phyloP scores from a whole-genome alignment of 2,888 invertebrate genomes.

The Dicycla oo region DNA sequence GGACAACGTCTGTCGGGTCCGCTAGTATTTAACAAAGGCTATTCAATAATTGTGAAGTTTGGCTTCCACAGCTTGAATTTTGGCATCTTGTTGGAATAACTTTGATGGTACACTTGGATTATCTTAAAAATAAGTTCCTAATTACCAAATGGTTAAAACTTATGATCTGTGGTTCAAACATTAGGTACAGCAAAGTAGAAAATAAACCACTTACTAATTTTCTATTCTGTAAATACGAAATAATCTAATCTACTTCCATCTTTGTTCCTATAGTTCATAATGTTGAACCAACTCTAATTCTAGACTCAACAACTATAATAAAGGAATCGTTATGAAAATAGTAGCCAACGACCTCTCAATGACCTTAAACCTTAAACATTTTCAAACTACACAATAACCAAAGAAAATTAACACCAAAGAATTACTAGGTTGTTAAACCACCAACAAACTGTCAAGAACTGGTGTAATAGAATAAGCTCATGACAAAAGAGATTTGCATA shows the following conservation, averaged over 20 bases:
- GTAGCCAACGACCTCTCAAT: constrained; percentile 48
- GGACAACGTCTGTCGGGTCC: too few relatives aligned
- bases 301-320: constrained; percentile 34
- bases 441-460: constrained; percentile 49
- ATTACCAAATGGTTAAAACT: neutral
- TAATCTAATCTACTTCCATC: constrained; percentile 21
- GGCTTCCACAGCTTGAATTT: neutral
- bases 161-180: neutral
- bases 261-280: constrained; percentile 6
- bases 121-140: neutral
- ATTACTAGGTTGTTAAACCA: constrained; percentile 49
- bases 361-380: constrained; percentile 48
- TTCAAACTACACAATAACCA: constrained; percentile 39
- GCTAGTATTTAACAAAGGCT: neutral
- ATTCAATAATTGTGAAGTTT: neutral
- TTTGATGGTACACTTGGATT: neutral
- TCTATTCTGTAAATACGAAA: constrained; percentile 13
- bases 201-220: neutral
- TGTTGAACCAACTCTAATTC: constrained; percentile 35
- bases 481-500: constrained; percentile 74
- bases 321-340: constrained; percentile 42
- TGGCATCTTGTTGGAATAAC: neutral
- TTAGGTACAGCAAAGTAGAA: neutral
- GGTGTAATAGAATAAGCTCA: constrained; percentile 70
- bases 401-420: constrained; percentile 43